Conservation (phyloP, 2,888 invertebrate species). For the Oscheius sp. region DNA sequence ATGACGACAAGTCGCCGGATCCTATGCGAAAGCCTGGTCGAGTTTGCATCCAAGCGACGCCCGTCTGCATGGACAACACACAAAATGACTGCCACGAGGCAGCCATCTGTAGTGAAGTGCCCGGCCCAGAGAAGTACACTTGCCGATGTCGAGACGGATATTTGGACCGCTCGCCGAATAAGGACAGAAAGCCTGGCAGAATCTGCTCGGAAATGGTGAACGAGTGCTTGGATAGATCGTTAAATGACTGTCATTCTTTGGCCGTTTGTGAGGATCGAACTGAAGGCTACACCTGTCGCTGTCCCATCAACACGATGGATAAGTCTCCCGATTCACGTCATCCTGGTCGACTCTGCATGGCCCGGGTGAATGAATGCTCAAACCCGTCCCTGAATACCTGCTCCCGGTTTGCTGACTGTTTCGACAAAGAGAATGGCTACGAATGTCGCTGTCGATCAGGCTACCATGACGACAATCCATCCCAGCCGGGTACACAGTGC, state of each 20-base stretch:
- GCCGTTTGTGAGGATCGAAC: constrained; percentile 75
- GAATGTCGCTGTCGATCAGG: constrained; percentile 65
- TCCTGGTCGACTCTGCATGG: constrained; percentile 68
- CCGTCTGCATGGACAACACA: constrained; percentile 68
- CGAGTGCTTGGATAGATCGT: constrained; percentile 69
- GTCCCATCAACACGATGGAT: constrained; percentile 68
- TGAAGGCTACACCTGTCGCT: constrained; percentile 77
- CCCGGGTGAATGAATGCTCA: constrained; percentile 65
- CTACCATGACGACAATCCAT: constrained; percentile 70
- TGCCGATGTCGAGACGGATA: constrained; percentile 63
- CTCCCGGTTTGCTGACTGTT: constrained; percentile 71
- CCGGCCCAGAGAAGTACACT: constrained; percentile 58
- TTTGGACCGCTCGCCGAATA: constrained; percentile 64
- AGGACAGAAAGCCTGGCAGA: constrained; percentile 64
- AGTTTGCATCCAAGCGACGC: constrained; percentile 64
- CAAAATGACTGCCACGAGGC: constrained; percentile 72
- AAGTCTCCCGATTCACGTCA: constrained; percentile 67
- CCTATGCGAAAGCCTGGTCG: constrained; percentile 56
- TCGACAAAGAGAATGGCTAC: constrained; percentile 70
- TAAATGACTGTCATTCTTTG: constrained; percentile 71
- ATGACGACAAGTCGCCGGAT: constrained; percentile 69
- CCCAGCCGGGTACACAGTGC: constrained; percentile 69
- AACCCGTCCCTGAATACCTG: constrained; percentile 71
- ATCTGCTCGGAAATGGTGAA: constrained; percentile 61
- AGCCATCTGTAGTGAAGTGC: constrained; percentile 69